Conservation (phyloP, 2,113 vertebrate genomes). For the Asarcornis scutulata region DNA sequence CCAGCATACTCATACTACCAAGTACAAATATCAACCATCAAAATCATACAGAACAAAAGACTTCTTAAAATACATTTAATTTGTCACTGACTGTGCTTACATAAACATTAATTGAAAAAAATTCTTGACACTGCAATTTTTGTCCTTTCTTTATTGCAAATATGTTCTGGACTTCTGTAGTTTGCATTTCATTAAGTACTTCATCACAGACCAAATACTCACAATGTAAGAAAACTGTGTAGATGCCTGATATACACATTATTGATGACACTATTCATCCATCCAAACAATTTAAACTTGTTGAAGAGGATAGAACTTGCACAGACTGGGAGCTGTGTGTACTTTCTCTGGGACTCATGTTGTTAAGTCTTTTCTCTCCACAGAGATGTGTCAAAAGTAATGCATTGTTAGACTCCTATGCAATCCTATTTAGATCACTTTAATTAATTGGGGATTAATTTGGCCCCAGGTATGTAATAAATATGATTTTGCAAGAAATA, state of each 20-base stretch:
- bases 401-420: background rate
- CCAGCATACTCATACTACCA: background rate
- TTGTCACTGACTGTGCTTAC: background rate
- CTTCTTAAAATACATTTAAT: background rate
- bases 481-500: slow-evolving; percentile 2
- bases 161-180: background rate
- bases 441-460: background rate
- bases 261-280: background rate
- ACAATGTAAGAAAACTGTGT: background rate
- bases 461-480: slow-evolving; percentile 44
- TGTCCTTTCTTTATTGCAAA: background rate
- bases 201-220: background rate
- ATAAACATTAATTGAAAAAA: background rate
- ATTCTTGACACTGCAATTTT: background rate
- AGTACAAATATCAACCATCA: background rate
- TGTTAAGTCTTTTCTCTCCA: background rate
- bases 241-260: background rate
- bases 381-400: background rate
- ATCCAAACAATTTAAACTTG: background rate
- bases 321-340: background rate
- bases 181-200: background rate
- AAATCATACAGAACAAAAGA: background rate
- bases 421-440: background rate
- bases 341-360: background rate
- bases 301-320: background rate